Conservation (phyloP, 2,113 vertebrate genomes). For the Cyrtonyx montezumae region DNA sequence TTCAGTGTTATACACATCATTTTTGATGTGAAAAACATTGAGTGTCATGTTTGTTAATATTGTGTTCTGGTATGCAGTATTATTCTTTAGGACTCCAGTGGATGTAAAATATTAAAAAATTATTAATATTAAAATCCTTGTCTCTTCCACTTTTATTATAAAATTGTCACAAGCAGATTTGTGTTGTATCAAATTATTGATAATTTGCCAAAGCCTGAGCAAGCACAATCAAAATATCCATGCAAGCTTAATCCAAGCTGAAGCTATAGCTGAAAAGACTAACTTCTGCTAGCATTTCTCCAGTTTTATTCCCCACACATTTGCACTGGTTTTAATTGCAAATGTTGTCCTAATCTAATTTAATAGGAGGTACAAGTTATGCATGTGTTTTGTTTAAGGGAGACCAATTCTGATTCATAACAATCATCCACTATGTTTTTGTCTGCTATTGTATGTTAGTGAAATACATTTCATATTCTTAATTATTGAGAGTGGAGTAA, state of each 20-base stretch:
- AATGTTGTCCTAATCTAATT: not conserved
- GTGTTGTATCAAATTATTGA: not conserved
- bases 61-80: not conserved
- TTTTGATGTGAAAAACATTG: not conserved
- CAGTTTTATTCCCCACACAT: not conserved
- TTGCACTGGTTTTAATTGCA: not conserved
- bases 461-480: not conserved
- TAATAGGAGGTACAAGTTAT: not conserved
- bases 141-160: not conserved
- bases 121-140: not conserved
- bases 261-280: not conserved
- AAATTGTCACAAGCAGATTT: not conserved
- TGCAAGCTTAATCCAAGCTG: not conserved
- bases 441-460: fast-evolving
- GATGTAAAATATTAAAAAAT: not conserved
- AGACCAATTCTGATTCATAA: not conserved
- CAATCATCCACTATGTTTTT: not conserved
- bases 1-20: not conserved
- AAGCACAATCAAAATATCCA: not conserved
- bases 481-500: not conserved
- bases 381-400: not conserved
- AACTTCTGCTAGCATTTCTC: not conserved
- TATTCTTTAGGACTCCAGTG: not conserved
- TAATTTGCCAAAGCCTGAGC: not conserved
- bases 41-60: not conserved